phyloP scores from a whole-genome alignment of 2,797 vertebrate species.

The Numenius phaeopus region DNA sequence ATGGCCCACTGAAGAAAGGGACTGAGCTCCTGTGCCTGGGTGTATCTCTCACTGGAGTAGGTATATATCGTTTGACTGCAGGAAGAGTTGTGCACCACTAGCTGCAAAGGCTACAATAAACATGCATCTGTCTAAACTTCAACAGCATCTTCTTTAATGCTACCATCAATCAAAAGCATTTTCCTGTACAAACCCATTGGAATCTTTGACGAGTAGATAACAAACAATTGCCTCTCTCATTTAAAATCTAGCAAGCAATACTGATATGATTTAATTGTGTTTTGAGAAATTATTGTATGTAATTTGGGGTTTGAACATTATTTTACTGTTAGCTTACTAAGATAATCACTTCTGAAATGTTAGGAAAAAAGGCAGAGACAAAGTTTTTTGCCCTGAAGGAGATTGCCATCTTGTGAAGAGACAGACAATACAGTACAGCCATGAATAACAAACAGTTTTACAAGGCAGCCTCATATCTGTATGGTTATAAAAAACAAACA shows the following conservation, averaged over 20 bases:
- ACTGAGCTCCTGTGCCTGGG: not conserved
- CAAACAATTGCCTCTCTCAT: not conserved
- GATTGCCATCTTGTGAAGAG: not conserved
- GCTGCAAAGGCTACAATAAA: not conserved
- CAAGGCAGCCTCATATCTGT: not conserved
- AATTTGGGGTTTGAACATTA: not conserved
- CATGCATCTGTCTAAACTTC: not conserved
- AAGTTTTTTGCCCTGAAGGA: conserved; percentile 28
- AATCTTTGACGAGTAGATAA: not conserved
- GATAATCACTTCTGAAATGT: not conserved
- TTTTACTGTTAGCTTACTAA: not conserved
- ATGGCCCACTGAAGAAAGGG: not conserved
- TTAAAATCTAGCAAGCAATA: conserved; percentile 5
- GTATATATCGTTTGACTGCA: not conserved
- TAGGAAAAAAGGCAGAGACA: not conserved
- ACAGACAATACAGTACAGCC: not conserved
- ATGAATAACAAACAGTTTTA: conserved; percentile 15
- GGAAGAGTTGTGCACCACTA: not conserved
- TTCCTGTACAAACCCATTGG: not conserved
- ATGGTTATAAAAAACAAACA: not conserved
- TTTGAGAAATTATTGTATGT: not conserved
- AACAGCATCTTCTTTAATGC: not conserved
- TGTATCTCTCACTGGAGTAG: too few species aligned
- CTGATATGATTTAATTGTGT: not conserved
- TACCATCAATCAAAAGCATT: conserved; percentile 4